Evolutionary conservation across 2,797 vertebrate species (phyloP).

Genomic region (Meda fulgida): DNA sequence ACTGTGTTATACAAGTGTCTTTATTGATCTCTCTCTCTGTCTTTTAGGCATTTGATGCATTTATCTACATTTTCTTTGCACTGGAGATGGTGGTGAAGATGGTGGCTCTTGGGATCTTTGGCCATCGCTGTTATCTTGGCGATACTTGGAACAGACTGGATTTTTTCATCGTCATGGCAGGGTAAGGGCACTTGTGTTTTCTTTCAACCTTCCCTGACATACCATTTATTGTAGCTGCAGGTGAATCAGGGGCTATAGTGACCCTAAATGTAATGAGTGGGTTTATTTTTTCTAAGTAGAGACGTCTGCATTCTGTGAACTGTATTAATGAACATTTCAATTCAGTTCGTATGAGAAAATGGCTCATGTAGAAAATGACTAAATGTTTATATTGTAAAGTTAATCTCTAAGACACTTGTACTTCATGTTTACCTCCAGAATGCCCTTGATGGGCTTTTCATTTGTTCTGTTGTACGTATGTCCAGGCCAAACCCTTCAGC

Average conservation of each 20-base stretch:
- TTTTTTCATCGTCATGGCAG: slow-evolving; percentile 98
- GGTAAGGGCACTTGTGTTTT: slow-evolving; percentile 76
- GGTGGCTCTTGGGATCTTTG: slow-evolving; percentile 97
- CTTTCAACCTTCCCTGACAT: not conserved
- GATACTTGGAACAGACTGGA: slow-evolving; percentile 98
- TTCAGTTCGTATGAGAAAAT: slow-evolving; percentile 15
- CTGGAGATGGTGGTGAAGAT: slow-evolving; percentile 99
- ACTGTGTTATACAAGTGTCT: not conserved
- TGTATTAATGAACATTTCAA: not conserved
- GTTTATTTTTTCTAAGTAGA: not conserved
- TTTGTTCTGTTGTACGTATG: not conserved
- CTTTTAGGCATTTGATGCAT: slow-evolving; percentile 92
- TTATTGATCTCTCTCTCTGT: slow-evolving; percentile 1
- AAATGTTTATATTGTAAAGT: not conserved
- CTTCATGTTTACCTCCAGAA: slow-evolving; percentile 2
- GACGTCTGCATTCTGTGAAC: not conserved
- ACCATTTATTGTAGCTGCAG: not conserved
- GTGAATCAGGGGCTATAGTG: slow-evolving; percentile 23
- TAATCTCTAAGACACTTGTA: not conserved
- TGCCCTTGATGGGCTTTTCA: not conserved
- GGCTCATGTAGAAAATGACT: not conserved
- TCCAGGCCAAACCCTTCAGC: not conserved
- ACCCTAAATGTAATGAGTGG: slow-evolving; percentile 38
- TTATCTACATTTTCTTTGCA: slow-evolving; percentile 98
- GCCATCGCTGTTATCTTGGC: slow-evolving; percentile 94